These are phyloP conservation scores for Lipophrys pholis DNA, from an alignment of 2,113 vertebrate genomes.

Conservation along the genomic window DNA sequence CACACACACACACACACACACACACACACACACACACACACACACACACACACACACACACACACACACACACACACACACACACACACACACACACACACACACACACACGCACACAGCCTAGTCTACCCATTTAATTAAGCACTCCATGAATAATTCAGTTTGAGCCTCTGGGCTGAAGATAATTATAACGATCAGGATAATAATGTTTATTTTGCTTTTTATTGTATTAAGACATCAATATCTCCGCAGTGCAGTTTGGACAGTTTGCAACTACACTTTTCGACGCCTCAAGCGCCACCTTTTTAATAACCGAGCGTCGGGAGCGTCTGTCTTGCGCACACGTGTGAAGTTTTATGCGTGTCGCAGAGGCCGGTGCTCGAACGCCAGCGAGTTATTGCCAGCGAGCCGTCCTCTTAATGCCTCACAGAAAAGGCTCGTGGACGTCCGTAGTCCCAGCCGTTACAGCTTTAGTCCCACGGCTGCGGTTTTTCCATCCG, in stretches of 20 bases:
- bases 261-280: constrained; percentile 66
- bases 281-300: constrained; percentile 43
- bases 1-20: no score
- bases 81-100: constrained; percentile 43
- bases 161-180: constrained; percentile 82
- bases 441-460: constrained; percentile 3
- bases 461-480: neutral
- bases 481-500: neutral
- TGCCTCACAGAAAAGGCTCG: neutral
- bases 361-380: neutral
- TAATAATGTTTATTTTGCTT: constrained; percentile 87
- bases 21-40: constrained; percentile 43
- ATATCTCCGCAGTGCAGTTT: constrained; percentile 76
- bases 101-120: constrained; percentile 38
- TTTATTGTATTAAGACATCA: constrained; percentile 87
- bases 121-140: constrained; percentile 84
- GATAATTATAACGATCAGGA: constrained; percentile 86
- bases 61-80: constrained; percentile 34
- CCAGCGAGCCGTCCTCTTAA: neutral
- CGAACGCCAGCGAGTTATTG: neutral
- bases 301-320: constrained; percentile 21
- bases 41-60: constrained; percentile 44
- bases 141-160: constrained; percentile 85
- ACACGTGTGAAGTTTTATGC: neutral
- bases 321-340: neutral